Conservation (phyloP, 2,797 vertebrate genomes). For the Dipus sagitta region DNA sequence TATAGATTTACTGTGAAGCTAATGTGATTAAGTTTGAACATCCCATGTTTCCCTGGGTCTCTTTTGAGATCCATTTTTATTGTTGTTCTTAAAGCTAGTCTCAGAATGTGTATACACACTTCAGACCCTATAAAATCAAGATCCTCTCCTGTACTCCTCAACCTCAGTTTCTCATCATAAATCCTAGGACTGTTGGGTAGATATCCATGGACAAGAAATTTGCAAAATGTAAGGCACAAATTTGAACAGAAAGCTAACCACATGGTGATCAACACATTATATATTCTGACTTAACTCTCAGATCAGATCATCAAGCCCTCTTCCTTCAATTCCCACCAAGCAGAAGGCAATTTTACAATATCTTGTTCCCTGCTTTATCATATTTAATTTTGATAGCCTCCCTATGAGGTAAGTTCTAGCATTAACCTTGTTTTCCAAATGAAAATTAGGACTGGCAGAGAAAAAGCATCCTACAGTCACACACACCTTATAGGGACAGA, state of each 20-base stretch:
- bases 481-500: not conserved
- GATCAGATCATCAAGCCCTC: not conserved
- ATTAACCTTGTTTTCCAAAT: not conserved
- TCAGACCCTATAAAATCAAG: not conserved
- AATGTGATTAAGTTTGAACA: not conserved
- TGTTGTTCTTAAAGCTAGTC: constrained; percentile 9
- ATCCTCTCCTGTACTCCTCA: not conserved
- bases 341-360: not conserved
- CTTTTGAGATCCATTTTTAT: constrained; percentile 44
- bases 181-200: not conserved
- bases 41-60: not conserved
- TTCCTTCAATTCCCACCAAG: not conserved
- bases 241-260: not conserved
- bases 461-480: not conserved
- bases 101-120: not conserved
- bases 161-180: constrained; percentile 17
- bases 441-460: not conserved
- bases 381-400: not conserved
- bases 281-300: not conserved
- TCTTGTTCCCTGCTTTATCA: not conserved
- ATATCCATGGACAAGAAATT: not conserved
- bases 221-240: not conserved
- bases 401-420: not conserved
- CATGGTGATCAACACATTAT: not conserved
- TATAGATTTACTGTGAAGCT: not conserved